Evolutionary conservation across 2,888 invertebrate genomes (phyloP), one percentile per base, ranked within the genome.

Genomic region (Mythimna impura): DNA sequence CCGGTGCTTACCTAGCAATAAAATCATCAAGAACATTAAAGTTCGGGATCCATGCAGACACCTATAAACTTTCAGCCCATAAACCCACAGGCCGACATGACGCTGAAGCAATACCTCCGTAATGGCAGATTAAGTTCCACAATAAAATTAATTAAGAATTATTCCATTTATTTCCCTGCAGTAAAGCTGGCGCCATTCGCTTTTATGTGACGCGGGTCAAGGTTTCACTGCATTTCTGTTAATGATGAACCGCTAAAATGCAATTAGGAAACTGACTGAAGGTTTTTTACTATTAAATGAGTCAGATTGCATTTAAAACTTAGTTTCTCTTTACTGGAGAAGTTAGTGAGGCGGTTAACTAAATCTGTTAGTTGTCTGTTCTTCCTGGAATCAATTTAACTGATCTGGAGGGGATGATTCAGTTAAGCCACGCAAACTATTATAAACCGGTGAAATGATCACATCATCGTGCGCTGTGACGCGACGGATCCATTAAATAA

Each of bases 101-200:
- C 34, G 40, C 62, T 62, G 12, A 73, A 57, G 55, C 34, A 75
- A 67, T 67, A 75, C 57, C 63, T 66, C 47, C 55, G 30, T 70
- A 80, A 78, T 71, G 55, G 57, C 47, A 65, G 67, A 77, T 71
- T 71, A 70, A 71, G 34, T 52, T 65, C 25, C 20, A 73, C 64
- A 72, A 70, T 76, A 71, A 82, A 80, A 75, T 75, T 65, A 76
- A 84, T 82, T 65, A 66, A 72, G n/a, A 69, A 72, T 73, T 60
- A 79, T 81, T 47, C 22, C 43, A 67, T 72, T 78, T 64, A 71
- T 64, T 60, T 73, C 30, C 57, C 22, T n/a, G 61, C 54, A 58
- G 57, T 70, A 55, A 62, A 80, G 54, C 30, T 34, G 55, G 58
- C 58, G 52, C 55, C 30, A 60, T 68, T 62, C 52, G 20, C 22